phyloP scores from a whole-genome alignment of 2,888 invertebrate genomes.

The Perizoma flavofasciatum region DNA sequence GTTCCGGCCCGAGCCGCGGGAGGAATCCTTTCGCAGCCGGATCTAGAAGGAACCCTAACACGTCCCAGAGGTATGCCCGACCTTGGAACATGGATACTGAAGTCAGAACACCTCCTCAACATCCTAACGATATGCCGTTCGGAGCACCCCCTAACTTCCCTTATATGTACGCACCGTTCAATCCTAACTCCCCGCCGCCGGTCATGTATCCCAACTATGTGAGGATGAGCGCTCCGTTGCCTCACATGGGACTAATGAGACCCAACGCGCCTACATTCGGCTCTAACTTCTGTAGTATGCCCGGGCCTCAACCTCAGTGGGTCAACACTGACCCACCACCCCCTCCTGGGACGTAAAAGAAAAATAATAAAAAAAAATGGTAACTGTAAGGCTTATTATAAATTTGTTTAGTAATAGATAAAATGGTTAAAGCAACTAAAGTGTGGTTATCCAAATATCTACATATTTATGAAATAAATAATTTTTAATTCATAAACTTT shows the following conservation, averaged over 20 bases:
- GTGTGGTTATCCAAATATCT: conserved; percentile 80
- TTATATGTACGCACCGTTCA: conserved; percentile 52
- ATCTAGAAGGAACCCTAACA: conserved; percentile 54
- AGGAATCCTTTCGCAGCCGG: conserved; percentile 63
- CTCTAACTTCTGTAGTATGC: conserved; percentile 53
- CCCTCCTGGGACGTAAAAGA: conserved; percentile 70
- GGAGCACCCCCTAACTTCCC: conserved; percentile 54
- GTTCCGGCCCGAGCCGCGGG: conserved; percentile 66
- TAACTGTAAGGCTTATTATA: conserved; percentile 38
- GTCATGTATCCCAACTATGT: conserved; percentile 56
- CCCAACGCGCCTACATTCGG: conserved; percentile 58
- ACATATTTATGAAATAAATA: conserved; percentile 78
- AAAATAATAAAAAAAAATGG: conserved; percentile 33
- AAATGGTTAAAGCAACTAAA: conserved; percentile 69
- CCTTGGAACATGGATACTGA: conserved; percentile 48
- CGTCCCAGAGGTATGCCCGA: conserved; percentile 50
- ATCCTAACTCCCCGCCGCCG: conserved; percentile 41
- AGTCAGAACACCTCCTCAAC: conserved; percentile 57
- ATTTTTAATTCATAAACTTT: conserved; percentile 52
- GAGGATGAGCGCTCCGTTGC: conserved; percentile 48
- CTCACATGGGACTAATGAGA: conserved; percentile 49
- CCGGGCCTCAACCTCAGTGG: conserved; percentile 62
- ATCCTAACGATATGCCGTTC: conserved; percentile 46
- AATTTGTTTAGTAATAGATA: conserved; percentile 37
- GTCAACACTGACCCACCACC: conserved; percentile 64